Conservation (phyloP, 2,888 invertebrate species). For the Eupithecia subfuscata region DNA sequence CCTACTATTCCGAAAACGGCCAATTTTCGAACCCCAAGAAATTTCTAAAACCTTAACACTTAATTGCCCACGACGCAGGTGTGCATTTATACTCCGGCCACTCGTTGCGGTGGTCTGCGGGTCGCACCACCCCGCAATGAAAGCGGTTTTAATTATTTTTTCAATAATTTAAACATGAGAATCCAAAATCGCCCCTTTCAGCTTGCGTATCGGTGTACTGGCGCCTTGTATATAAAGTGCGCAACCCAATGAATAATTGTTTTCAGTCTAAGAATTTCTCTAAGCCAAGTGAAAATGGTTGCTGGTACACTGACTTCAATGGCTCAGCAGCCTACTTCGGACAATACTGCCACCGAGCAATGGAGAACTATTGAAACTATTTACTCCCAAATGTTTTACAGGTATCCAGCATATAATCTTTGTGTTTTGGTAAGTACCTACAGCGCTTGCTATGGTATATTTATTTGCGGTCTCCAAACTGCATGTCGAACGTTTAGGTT, state of each 20-base stretch:
- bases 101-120: too few species aligned
- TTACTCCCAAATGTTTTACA: slow-evolving; percentile 60
- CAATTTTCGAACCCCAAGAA: background rate
- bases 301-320: slow-evolving; percentile 55
- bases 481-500: background rate
- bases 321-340: slow-evolving; percentile 22
- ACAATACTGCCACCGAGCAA: slow-evolving; percentile 50
- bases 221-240: background rate
- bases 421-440: slow-evolving; percentile 58
- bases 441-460: background rate
- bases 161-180: background rate
- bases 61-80: too few species aligned
- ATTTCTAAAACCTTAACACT: background rate
- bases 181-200: background rate
- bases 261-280: slow-evolving; percentile 1
- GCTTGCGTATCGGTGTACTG: background rate
- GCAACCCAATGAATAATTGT: background rate
- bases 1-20: background rate
- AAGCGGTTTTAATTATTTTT: too few species aligned
- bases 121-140: too few species aligned
- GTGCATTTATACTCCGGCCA: background rate
- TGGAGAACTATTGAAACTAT: slow-evolving; percentile 58
- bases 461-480: background rate
- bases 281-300: slow-evolving; percentile 49
- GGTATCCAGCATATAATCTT: slow-evolving; percentile 64